These are phyloP conservation scores for Threskiornis aethiopicus DNA, from an alignment of 2,797 vertebrate species.

Conservation along the genomic window DNA sequence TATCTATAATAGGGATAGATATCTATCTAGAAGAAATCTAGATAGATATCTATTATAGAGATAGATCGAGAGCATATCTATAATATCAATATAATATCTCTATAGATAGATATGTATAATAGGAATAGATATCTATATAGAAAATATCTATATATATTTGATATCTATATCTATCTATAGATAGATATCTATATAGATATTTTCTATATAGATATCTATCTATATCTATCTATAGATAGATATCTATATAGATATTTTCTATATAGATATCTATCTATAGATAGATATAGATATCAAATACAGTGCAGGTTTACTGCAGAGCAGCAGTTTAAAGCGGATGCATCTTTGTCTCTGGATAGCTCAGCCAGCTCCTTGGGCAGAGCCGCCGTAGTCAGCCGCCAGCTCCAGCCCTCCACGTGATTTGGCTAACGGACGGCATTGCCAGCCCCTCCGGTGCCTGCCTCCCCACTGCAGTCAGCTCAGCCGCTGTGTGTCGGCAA, in stretches of 20 bases:
- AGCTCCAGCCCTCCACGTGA: neutral
- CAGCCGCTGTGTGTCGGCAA: accelerated
- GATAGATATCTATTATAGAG: neutral
- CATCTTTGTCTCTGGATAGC: neutral
- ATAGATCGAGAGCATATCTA: neutral
- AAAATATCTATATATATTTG: neutral
- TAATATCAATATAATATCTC: neutral
- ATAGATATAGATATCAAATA: neutral
- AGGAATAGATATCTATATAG: too few species aligned
- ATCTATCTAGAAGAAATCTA: too few species aligned
- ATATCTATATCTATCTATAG: neutral
- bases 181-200: neutral
- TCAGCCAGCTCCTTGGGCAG: neutral
- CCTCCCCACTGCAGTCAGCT: neutral
- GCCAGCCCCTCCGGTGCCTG: neutral
- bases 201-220: neutral
- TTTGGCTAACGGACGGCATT: accelerated
- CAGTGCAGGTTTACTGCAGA: neutral
- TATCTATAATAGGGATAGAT: too few species aligned
- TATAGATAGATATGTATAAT: too few species aligned
- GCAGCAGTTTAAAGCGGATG: neutral
- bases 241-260: neutral
- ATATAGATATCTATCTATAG: neutral
- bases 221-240: too few species aligned
- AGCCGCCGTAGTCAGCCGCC: neutral